Percentiles rank a stretch among this genome's conserved stretches.
Evolutionary conservation across 2,888 invertebrate species (phyloP).

Genomic region (Synergus itoensis): DNA sequence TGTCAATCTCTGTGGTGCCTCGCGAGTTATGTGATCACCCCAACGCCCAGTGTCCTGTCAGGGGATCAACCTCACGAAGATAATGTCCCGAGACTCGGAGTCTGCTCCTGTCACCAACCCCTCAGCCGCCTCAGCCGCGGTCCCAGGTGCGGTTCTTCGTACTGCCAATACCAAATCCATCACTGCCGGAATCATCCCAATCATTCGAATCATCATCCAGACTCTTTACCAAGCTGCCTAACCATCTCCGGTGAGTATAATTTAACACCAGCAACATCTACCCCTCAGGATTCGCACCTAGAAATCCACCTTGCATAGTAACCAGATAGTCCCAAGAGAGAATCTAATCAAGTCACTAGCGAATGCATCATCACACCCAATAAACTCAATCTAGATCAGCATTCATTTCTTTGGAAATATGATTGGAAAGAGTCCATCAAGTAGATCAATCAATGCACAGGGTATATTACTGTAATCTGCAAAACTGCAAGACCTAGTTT

Average conservation of each 20-base stretch:
- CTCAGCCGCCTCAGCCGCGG: not conserved
- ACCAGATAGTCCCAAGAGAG: not conserved
- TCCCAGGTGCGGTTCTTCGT: constrained; percentile 11
- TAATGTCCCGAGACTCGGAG: constrained; percentile 25
- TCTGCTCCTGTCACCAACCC: constrained; percentile 1
- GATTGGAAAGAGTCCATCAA: no score
- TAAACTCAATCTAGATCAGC: no score
- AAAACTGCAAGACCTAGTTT: no score
- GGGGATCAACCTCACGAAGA: constrained; percentile 20
- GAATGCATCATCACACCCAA: not conserved
- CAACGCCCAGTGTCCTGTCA: constrained; percentile 36
- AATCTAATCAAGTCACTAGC: not conserved
- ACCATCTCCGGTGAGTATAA: constrained; percentile 16
- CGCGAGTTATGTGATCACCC: constrained; percentile 33
- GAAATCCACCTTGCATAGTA: not conserved
- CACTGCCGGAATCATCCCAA: constrained; percentile 13
- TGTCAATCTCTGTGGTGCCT: constrained; percentile 19
- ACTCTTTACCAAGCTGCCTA: constrained; percentile 7
- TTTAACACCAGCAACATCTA: not conserved
- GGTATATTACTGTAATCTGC: no score
- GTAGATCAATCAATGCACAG: no score
- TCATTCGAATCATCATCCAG: not conserved
- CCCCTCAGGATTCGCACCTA: constrained; percentile 13
- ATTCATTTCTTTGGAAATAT: no score
- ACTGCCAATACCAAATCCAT: not conserved